These are phyloP conservation scores for Bombus pyrosoma DNA, from an alignment of 1,140 invertebrate species.

Conservation along the genomic window DNA sequence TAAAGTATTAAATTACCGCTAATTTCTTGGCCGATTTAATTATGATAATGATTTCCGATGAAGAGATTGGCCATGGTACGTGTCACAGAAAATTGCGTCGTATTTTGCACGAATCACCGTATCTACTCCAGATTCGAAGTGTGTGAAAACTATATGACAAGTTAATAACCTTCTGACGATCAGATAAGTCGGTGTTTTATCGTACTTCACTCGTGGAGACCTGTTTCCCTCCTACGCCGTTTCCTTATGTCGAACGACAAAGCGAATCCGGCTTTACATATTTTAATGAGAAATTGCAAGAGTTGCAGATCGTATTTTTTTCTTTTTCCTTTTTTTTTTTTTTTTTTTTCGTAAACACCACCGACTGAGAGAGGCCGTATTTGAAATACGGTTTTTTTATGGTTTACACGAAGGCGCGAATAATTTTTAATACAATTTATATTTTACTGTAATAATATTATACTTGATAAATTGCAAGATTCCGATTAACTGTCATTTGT, in stretches of 20 bases:
- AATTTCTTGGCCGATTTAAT: slow-evolving; percentile 13
- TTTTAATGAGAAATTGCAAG: slow-evolving; percentile 38
- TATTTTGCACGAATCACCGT: slow-evolving; percentile 23
- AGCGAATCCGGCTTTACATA: slow-evolving; percentile 44
- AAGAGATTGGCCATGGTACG: neutral
- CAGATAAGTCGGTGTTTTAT: slow-evolving; percentile 58
- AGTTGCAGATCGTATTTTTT: neutral
- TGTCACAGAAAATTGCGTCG: neutral
- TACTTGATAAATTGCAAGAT: neutral
- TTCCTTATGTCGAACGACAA: slow-evolving; percentile 46
- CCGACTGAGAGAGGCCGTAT: neutral
- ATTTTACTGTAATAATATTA: neutral
- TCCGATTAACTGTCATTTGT: too few relatives aligned
- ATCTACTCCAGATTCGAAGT: slow-evolving; percentile 31
- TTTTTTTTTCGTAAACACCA: neutral
- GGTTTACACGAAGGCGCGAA: neutral
- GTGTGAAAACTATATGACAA: slow-evolving; percentile 61
- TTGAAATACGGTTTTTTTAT: slow-evolving; percentile 1
- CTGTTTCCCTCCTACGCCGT: slow-evolving; percentile 58
- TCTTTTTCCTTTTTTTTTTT: neutral
- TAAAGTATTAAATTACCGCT: slow-evolving; percentile 29
- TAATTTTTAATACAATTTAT: neutral
- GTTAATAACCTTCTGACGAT: slow-evolving; percentile 69
- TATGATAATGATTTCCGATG: slow-evolving; percentile 19
- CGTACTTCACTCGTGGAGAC: slow-evolving; percentile 41